These are phyloP conservation scores for Danio tinwini DNA, from an alignment of 2,797 vertebrate genomes.

Conservation along the genomic window DNA sequence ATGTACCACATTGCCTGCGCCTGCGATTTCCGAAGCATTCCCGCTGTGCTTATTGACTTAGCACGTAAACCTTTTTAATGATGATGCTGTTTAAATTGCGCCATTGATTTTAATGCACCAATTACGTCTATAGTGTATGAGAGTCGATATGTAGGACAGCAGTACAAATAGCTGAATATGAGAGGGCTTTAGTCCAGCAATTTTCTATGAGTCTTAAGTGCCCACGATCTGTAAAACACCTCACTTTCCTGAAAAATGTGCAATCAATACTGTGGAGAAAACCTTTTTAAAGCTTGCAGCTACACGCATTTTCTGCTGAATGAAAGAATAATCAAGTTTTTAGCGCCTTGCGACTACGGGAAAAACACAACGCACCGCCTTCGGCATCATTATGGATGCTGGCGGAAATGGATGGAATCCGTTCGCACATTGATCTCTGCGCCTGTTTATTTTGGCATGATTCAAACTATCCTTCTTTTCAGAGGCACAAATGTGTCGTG, in stretches of 20 bases:
- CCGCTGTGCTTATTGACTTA: conserved; percentile 67
- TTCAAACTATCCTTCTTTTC: background rate
- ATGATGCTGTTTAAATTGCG: conserved; percentile 72
- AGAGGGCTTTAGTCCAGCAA: conserved; percentile 53
- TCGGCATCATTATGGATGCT: conserved; percentile 21
- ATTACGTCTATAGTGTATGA: conserved; percentile 70
- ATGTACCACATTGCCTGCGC: conserved; percentile 51
- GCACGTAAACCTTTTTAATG: conserved; percentile 66
- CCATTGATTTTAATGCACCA: conserved; percentile 74
- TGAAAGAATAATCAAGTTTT: conserved; percentile 31
- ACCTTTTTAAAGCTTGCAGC: conserved; percentile 39
- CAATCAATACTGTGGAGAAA: conserved; percentile 51
- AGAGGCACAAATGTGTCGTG: conserved; percentile 56
- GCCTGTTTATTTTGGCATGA: conserved; percentile 7
- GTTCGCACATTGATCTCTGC: conserved; percentile 52
- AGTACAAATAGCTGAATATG: conserved; percentile 63
- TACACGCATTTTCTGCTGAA: conserved; percentile 30
- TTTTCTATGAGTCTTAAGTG: conserved; percentile 63
- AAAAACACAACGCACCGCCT: conserved; percentile 4
- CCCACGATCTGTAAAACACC: conserved; percentile 54
- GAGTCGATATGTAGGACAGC: conserved; percentile 66
- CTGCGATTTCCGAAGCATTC: conserved; percentile 56
- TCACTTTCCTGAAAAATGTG: conserved; percentile 52
- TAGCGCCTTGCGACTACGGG: conserved; percentile 17
- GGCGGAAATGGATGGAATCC: conserved; percentile 59